Evolutionary conservation across 2,888 invertebrate species (phyloP).

Genomic region (Chalcosyrphus nemorum): DNA sequence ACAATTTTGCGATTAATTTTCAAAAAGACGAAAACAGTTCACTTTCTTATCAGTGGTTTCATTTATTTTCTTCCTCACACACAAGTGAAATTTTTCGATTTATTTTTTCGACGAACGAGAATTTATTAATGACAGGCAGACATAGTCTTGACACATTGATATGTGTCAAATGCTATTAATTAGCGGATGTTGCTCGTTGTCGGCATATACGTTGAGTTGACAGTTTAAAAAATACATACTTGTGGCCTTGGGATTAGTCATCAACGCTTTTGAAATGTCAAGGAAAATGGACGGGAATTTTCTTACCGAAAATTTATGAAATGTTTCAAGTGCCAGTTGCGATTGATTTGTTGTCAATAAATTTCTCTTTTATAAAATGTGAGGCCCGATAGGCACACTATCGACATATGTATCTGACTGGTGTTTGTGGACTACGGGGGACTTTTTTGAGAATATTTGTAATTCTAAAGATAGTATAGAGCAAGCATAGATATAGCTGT

Average conservation of each 20-base stretch:
- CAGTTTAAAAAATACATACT: conserved; percentile 37
- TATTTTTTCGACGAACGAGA: conserved; percentile 3
- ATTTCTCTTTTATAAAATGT: neutral
- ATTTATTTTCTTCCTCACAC: conserved; percentile 15
- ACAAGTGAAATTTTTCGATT: conserved; percentile 29
- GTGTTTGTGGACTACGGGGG: neutral
- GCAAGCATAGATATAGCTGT: too few species aligned
- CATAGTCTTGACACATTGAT: conserved; percentile 66
- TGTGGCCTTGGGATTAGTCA: conserved; percentile 52
- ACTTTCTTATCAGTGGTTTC: conserved; percentile 31
- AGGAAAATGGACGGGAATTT: conserved; percentile 33
- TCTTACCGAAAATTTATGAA: conserved; percentile 36
- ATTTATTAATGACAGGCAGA: conserved; percentile 64
- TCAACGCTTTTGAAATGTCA: conserved; percentile 25
- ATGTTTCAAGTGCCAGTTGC: conserved; percentile 16
- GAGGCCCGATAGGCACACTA: neutral
- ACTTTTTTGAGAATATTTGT: neutral
- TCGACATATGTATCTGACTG: neutral
- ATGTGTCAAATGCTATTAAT: conserved; percentile 69
- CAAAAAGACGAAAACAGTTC: conserved; percentile 13
- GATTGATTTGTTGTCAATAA: conserved; percentile 30
- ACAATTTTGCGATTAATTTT: conserved; percentile 46
- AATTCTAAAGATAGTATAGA: too few species aligned
- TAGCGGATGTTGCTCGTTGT: conserved; percentile 58
- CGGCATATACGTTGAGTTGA: conserved; percentile 33